Base-by-base conservation (phyloP, 2,113 vertebrate species). In the Thamnophis sirtalis region DNA sequence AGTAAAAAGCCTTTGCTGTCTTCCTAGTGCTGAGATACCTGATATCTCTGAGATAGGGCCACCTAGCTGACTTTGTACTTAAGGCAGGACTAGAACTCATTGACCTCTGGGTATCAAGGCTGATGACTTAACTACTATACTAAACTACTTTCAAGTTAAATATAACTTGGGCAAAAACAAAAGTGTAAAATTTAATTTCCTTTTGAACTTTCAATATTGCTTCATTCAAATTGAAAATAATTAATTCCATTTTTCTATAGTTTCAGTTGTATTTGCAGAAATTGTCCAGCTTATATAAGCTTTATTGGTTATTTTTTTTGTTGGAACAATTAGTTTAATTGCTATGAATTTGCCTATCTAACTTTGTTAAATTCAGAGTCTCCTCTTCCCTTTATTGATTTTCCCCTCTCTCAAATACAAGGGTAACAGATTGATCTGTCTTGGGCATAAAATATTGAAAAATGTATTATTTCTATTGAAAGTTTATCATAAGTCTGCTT, bases 381-480 rank as follows among this genome's bases (percentile, higher is more conserved):
- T 87, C 73, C 24, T 19, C 15, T 7, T 5, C 1, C 49, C 49
- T 43, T 63, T 92, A 28, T 38, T 68, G 0, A 1, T 53, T 91
- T 24, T 24, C 4, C 28, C n/a, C 38, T 85, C 49, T 9, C 3
- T 33, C 1, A 84, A 84, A 68, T 19, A 33, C n/a, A 38, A 58
- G 10, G 90, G 84, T 93, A 85, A 94, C 55, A 91, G 91, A 90
- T 89, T 92, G 87, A 84, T 95, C 94, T 93, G 50, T 43, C 85
- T 60, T 87, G 88, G 26, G 17, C 24, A 21, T n/a, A 49, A 89
- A 49, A 88, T 26, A 88, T 91, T 49, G 0, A 0, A 49, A 22
- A 26, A 43, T 53, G 17, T 0, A 0, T 17, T 9, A 68, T 56
- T 15, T 19, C 48, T 53, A 9, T 51, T 91, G 28, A 87, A 0